Conservation (phyloP, 2,113 vertebrate genomes). For the Hydrochoerus hydrochaeris region DNA sequence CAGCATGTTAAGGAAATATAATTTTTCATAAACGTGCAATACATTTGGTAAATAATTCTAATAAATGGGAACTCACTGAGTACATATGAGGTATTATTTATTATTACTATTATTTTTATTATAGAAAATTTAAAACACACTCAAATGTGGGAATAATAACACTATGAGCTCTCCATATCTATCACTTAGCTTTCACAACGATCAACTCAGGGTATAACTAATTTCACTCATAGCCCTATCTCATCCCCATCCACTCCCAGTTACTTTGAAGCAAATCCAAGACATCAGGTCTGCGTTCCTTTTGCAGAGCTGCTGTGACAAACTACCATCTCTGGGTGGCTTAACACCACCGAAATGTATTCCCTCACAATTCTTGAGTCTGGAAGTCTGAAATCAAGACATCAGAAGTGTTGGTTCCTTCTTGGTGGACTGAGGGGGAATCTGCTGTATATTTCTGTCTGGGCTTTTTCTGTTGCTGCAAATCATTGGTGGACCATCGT, state of each 20-base stretch:
- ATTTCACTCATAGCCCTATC: neutral
- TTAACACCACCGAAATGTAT: neutral
- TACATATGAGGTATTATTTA: neutral
- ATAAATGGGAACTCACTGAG: neutral
- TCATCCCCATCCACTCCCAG: neutral
- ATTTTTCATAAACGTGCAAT: neutral
- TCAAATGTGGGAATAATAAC: neutral
- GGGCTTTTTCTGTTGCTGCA: neutral
- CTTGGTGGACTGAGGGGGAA: too few species aligned
- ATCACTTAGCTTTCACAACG: neutral
- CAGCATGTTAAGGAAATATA: neutral
- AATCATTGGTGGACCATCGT: neutral
- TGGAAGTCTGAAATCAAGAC: neutral
- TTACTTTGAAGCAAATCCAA: neutral
- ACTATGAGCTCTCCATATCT: neutral
- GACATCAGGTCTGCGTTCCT: neutral
- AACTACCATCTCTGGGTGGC: neutral
- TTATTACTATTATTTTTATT: neutral
- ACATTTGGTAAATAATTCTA: neutral
- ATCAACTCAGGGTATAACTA: neutral
- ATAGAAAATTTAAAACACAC: neutral
- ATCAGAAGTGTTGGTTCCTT: neutral
- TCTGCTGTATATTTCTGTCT: neutral
- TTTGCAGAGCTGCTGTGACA: neutral
- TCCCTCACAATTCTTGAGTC: neutral